Evolutionary conservation across 2,113 vertebrate species (phyloP).

Genomic region (Indicator maculatus): DNA sequence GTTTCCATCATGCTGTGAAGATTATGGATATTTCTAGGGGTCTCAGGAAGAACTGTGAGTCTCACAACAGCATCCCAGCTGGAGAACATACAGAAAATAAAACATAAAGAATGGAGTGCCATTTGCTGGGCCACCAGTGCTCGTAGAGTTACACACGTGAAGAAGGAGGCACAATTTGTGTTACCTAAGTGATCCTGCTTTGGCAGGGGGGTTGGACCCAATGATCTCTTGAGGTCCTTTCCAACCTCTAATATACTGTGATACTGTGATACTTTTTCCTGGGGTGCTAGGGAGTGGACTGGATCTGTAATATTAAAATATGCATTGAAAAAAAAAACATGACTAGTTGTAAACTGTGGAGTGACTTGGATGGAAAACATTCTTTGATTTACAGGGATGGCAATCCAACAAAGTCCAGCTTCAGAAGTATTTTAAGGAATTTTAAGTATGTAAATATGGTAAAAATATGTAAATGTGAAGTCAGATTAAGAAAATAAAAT

Average conservation of each 20-base stretch:
- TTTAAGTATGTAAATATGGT: background rate
- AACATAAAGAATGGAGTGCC: background rate
- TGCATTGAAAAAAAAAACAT: background rate
- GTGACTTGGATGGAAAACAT: background rate
- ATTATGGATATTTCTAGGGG: fast-evolving
- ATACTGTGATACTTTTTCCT: background rate
- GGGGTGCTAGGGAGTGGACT: background rate
- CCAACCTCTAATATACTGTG: no score
- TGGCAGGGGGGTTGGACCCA: no score
- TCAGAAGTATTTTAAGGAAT: background rate
- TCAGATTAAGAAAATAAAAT: background rate
- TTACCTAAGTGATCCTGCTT: no score
- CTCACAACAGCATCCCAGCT: background rate
- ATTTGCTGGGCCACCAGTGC: background rate
- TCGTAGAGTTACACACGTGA: background rate
- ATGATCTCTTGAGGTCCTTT: no score
- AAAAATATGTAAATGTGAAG: background rate
- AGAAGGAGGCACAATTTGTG: background rate
- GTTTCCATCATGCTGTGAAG: background rate
- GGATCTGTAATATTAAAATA: background rate
- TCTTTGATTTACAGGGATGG: background rate
- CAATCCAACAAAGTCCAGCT: background rate
- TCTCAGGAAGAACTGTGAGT: background rate
- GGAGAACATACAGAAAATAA: background rate
- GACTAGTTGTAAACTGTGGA: background rate